Evolutionary conservation across 2,888 invertebrate species (phyloP), one percentile per base, ranked within the genome.

Genomic region (Iselma pallidipennis): DNA sequence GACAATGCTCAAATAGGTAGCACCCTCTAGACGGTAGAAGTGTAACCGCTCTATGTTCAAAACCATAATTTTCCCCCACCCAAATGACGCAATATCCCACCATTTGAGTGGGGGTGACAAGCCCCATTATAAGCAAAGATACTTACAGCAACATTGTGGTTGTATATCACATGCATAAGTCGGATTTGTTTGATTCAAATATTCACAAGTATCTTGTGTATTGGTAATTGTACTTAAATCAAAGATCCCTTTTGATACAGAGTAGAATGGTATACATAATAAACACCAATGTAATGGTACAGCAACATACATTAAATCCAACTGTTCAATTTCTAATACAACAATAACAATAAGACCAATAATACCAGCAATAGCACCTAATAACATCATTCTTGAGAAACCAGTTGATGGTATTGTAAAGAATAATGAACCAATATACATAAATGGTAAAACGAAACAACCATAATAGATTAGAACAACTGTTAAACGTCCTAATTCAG

Each of bases 351-450:
- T 29, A 9, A 66, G 31, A 26, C 63, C 56, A 14, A 66, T 10
- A 28, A 66, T 55, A 64, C 66, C 64, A 55, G 60, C 53, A 10
- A 56, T 25, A 31, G 61, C 55, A n/a, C 66, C 59, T 9, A 68
- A 12, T 12, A 68, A 37, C 31, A 54, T 57, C 50, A 63, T 59
- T 42, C 55, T 55, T 12, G 60, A 37, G 77, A 89, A 91, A 7
- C 91, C 91, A 1, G 88, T 83, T 0, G 92, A 86, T 0, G 92
- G 88, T 5, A 88, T 86, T 5, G 81, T 82, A 76, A 91, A 91
- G 16, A 85, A 54, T 70, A 86, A 85, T 0, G 91, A 88, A 49
- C 84, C 76, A 7, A 91, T 70, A 76, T 91, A 92, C 64, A 85
- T 86, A 5, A 90, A 81, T 0, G 92, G 91, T 64, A 92, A 76